Base-by-base conservation (phyloP, 1,140 invertebrate species). In the Argopecten irradians region DNA sequence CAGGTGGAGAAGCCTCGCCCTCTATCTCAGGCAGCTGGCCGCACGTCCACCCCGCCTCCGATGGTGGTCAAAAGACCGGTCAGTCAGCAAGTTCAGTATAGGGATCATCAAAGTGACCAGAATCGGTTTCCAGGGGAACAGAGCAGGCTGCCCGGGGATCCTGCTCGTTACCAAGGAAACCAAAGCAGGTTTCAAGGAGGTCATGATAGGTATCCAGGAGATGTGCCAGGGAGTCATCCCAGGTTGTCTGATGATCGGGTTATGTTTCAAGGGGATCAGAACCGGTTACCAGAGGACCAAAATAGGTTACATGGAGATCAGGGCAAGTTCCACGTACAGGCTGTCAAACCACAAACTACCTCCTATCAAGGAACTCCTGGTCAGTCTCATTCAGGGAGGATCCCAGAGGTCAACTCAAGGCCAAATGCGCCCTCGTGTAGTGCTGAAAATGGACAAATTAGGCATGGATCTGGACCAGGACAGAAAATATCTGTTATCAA, bases 401-500 rank as follows among this genome's bases (percentile, higher is more conserved):
- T 0, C 55, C 22, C 22, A n/a, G 55, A 71, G n/a, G 28, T 71
- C 55, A 71, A n/a, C 55, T 28, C 55, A 71, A 71, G 55, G n/a
- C 28, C 55, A 71, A 71, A 71, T 28, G n/a, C 16, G n/a, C 55
- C 16, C 5, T 71, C 55, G 1, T 16, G 22, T 71, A 71, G 55
- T 28, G 8, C 55, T 71, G 55, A 71, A 71, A 71, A 71, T 71
- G 55, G 55, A 28, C 55, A 71, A 28, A 28, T 71, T 11, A 71
- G 55, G 28, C 28, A 22, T 28, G 55, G 55, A n/a, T 71, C 55
- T 7, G n/a, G 22, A 28, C 55, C 55, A 28, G 55, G 55, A n/a
- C 55, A 71, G n/a, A 71, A 28, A 71, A 71, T 71, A 71, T 71
- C 55, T 28, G 22, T 71, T n/a, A 71, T 71, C 55, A 71, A 71